Percentiles rank a stretch among this genome's conserved stretches.
Evolutionary conservation across 2,113 vertebrate species (phyloP).

Genomic region (Atractosteus spatula): DNA sequence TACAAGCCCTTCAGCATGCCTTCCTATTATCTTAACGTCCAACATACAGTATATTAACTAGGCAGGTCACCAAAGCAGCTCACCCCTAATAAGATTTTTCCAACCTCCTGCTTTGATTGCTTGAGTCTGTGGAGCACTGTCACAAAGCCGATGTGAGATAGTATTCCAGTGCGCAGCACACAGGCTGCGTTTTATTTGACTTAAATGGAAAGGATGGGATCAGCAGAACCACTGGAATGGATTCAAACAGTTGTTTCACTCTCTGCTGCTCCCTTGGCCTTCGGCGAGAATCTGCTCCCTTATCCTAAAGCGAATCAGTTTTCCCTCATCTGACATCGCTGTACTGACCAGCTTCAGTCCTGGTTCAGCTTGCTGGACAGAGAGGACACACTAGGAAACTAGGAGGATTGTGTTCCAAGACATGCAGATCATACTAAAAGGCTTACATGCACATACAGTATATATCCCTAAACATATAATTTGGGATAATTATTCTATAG

Average conservation of each 20-base stretch:
- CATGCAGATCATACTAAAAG: no score
- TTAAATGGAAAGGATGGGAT: slow-evolving; percentile 54
- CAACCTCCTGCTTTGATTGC: not conserved
- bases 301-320: slow-evolving; percentile 26
- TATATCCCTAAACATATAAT: no score
- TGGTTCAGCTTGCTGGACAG: not conserved
- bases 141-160: slow-evolving; percentile 31
- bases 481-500: no score
- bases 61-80: no score
- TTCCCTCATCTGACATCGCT: slow-evolving; percentile 38
- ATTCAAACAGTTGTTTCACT: slow-evolving; percentile 61
- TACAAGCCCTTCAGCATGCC: no score
- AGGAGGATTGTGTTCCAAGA: no score
- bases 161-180: slow-evolving; percentile 47
- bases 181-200: slow-evolving; percentile 48
- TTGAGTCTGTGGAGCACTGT: not conserved
- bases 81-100: not conserved
- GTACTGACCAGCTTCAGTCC: slow-evolving; percentile 39
- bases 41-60: no score
- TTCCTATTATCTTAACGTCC: no score
- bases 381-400: not conserved
- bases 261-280: slow-evolving; percentile 53
- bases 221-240: slow-evolving; percentile 25
- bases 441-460: no score
- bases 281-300: slow-evolving; percentile 45